A percentile compares a stretch with the other conserved stretches of the same genome.
phyloP scores from a whole-genome alignment of 2,888 invertebrate species.

The Phorcus lineatus region DNA sequence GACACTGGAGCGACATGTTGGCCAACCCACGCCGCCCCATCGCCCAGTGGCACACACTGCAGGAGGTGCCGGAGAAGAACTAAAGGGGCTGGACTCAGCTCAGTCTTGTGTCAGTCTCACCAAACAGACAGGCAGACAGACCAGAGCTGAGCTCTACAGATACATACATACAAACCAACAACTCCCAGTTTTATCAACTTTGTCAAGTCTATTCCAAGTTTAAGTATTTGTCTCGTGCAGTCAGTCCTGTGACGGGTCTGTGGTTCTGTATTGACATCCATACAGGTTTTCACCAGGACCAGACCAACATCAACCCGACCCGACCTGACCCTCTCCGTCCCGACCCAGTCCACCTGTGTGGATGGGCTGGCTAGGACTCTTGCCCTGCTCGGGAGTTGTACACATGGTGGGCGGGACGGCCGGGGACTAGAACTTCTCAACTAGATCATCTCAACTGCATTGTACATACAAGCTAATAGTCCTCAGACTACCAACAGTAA shows the following conservation, averaged over 20 bases:
- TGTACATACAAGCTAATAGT: not conserved
- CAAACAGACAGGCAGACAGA: not conserved
- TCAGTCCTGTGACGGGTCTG: not conserved
- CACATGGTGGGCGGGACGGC: no score
- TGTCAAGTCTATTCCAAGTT: not conserved
- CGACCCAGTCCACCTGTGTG: not conserved
- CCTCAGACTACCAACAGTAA: not conserved
- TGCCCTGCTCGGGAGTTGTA: no score
- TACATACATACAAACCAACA: not conserved
- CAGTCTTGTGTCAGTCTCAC: not conserved
- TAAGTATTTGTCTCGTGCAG: conserved; percentile 6
- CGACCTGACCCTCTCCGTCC: not conserved
- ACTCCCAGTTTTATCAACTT: conserved; percentile 4
- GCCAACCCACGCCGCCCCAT: conserved; percentile 99
- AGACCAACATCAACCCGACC: not conserved
- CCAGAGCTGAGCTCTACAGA: not conserved
- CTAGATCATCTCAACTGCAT: not conserved
- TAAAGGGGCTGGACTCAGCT: conserved; percentile 36
- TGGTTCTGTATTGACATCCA: conserved; percentile 2
- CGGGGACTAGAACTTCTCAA: no score
- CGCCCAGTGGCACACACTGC: conserved; percentile 99
- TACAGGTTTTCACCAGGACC: not conserved
- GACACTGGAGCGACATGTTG: conserved; percentile 99
- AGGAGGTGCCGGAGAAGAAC: conserved; percentile 91
- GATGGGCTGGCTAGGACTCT: not conserved